Conservation (phyloP, 2,888 invertebrate genomes). For the Clepsis dumicolana region DNA sequence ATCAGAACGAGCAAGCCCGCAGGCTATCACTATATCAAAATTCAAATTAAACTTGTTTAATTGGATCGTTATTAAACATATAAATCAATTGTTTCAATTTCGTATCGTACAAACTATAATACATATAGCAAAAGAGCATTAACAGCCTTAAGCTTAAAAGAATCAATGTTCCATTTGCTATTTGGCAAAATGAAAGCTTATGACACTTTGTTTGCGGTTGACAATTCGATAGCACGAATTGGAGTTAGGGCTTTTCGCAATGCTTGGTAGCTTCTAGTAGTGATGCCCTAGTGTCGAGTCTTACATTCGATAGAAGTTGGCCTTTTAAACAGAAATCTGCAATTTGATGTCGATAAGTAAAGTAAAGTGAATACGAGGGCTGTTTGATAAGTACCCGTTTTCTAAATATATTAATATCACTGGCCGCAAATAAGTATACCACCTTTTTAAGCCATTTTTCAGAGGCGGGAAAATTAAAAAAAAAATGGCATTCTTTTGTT, state of each 20-base stretch:
- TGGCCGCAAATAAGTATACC: no score
- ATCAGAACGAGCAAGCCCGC: not conserved
- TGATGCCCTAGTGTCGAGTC: not conserved
- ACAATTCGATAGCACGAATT: not conserved
- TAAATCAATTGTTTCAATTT: slow-evolving; percentile 46
- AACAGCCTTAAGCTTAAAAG: not conserved
- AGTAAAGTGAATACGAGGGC: no score
- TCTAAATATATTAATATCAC: no score
- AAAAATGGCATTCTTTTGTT: no score
- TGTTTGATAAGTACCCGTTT: no score
- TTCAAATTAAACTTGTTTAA: slow-evolving; percentile 21
- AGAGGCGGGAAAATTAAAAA: no score
- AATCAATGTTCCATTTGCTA: not conserved
- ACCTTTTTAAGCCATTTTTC: no score
- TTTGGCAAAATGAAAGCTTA: not conserved
- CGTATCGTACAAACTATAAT: slow-evolving; percentile 14
- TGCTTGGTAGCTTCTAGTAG: not conserved
- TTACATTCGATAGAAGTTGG: not conserved
- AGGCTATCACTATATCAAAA: slow-evolving; percentile 14
- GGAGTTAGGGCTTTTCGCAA: not conserved
- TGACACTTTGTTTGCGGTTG: not conserved
- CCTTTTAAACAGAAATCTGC: not conserved
- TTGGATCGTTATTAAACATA: slow-evolving; percentile 26
- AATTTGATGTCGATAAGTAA: no score
- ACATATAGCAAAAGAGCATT: not conserved